Conservation (phyloP, 2,888 invertebrate genomes). For the Arenicola marina region DNA sequence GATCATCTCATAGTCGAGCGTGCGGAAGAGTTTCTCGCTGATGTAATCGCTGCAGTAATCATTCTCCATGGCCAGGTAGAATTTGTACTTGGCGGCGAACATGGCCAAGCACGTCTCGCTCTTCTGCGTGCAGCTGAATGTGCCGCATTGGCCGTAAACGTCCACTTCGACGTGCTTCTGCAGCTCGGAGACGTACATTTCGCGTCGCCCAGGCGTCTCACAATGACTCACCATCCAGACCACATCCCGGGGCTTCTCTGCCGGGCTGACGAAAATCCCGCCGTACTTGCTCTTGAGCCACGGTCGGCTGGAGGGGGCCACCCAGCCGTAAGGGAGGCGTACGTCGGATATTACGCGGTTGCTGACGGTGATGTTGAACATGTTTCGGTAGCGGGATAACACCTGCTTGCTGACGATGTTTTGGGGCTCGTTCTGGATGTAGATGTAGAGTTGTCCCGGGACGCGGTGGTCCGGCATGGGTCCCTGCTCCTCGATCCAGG, state of each 20-base stretch:
- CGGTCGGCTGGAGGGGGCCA: background rate
- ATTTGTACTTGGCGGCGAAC: too few relatives aligned
- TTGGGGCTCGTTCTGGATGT: constrained; percentile 1
- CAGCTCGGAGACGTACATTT: constrained; percentile 3
- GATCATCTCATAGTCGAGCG: too few relatives aligned
- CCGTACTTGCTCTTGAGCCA: background rate
- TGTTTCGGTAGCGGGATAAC: constrained; percentile 1
- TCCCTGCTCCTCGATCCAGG: background rate
- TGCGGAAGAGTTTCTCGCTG: too few relatives aligned
- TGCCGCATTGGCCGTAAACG: constrained; percentile 11
- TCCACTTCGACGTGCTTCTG: constrained; percentile 7
- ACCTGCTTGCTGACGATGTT: constrained; percentile 3
- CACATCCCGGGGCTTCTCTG: background rate
- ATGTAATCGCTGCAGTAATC: too few relatives aligned
- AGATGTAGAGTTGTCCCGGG: background rate
- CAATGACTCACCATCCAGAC: constrained; percentile 11
- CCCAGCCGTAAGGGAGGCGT: constrained; percentile 29
- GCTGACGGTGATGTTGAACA: constrained; percentile 41
- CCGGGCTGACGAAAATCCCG: background rate
- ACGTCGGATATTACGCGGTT: constrained; percentile 38
- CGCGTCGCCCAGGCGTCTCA: background rate
- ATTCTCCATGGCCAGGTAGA: too few relatives aligned
- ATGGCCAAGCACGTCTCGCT: too few relatives aligned
- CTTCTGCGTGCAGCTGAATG: too few relatives aligned
- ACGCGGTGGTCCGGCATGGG: too few relatives aligned